phyloP scores from a whole-genome alignment of 1,140 invertebrate genomes.

The Procambarus virginalis region DNA sequence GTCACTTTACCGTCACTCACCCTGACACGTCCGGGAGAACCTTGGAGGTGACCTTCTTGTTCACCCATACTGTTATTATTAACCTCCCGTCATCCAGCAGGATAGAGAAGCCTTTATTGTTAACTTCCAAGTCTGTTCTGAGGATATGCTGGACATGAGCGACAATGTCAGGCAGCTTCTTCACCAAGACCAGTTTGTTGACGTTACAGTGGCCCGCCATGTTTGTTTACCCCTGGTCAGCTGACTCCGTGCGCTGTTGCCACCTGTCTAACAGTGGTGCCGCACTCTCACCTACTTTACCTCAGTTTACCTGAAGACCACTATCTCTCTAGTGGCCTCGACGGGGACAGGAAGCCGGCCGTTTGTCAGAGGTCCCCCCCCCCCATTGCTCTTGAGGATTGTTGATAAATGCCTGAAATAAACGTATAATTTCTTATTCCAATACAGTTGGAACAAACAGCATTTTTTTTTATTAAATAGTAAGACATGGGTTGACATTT shows the following conservation, averaged over 20 bases:
- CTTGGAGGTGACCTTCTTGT: slow-evolving; percentile 51
- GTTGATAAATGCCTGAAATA: too few species aligned
- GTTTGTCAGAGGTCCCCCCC: too few species aligned
- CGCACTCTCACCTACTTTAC: too few species aligned
- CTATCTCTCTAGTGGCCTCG: too few species aligned
- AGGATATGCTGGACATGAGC: slow-evolving; percentile 7
- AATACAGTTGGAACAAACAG: too few species aligned
- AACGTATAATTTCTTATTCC: too few species aligned
- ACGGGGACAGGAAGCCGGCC: too few species aligned
- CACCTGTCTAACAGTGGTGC: too few species aligned
- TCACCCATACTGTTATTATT: slow-evolving; percentile 42
- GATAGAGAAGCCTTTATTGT: slow-evolving; percentile 42
- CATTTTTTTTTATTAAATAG: too few species aligned
- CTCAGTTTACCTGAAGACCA: too few species aligned
- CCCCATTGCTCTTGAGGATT: too few species aligned
- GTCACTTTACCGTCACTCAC: slow-evolving; percentile 16
- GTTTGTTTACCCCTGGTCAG: slow-evolving; percentile 41
- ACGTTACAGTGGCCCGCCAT: slow-evolving; percentile 56
- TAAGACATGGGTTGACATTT: too few species aligned
- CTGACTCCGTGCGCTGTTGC: neutral
- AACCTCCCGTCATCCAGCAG: slow-evolving; percentile 41
- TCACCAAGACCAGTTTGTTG: slow-evolving; percentile 49
- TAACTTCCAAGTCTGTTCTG: slow-evolving; percentile 41
- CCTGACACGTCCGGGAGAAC: slow-evolving; percentile 38
- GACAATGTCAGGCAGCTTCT: slow-evolving; percentile 33